phyloP scores from a whole-genome alignment of 2,797 vertebrate genomes.

The Paguma larvata region DNA sequence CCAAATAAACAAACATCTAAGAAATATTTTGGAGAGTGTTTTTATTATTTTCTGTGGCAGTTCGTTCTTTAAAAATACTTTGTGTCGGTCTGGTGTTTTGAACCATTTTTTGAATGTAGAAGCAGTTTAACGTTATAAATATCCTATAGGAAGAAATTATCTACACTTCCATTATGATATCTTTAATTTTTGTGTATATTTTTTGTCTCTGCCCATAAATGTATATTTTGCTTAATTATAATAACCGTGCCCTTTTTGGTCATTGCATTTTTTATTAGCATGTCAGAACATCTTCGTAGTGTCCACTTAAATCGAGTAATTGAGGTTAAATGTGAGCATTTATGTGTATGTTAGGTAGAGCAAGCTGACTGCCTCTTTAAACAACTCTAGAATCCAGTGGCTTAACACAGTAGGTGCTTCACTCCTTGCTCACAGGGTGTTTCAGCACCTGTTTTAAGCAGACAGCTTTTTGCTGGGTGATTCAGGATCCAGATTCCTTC shows the following conservation, averaged over 20 bases:
- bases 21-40: background rate
- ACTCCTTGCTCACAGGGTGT: background rate
- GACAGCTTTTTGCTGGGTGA: background rate
- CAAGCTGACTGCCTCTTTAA: background rate
- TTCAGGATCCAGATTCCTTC: background rate
- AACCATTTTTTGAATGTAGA: background rate
- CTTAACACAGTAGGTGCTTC: background rate
- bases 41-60: background rate
- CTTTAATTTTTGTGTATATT: background rate
- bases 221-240: conserved; percentile 22
- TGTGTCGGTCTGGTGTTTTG: background rate
- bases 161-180: background rate
- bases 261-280: background rate
- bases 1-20: too few relatives aligned
- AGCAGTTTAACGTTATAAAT: background rate
- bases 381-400: background rate
- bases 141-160: background rate
- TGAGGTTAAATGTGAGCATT: conserved; percentile 23
- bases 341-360: background rate
- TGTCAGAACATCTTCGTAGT: background rate
- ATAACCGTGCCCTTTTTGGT: background rate
- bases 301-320: background rate
- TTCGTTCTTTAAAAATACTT: conserved; percentile 52
- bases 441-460: background rate
- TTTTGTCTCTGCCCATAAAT: background rate